Percentiles rank a stretch among this genome's conserved stretches.
Conservation (phyloP, 2,113 vertebrate species). For the Pteruthius melanotis region DNA sequence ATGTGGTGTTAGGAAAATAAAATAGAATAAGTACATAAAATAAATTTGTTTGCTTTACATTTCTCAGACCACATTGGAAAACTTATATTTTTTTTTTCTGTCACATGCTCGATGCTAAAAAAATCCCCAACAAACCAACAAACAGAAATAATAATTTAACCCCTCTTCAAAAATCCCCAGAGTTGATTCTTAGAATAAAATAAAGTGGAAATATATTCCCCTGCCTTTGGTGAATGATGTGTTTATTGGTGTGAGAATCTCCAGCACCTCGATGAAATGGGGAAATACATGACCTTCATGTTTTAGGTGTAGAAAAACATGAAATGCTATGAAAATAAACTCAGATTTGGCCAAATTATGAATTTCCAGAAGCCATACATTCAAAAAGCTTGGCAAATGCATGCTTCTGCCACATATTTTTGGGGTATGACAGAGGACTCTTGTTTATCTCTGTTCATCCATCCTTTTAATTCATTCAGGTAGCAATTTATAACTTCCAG, state of each 20-base stretch:
- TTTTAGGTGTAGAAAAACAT: neutral
- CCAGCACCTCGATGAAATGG: neutral
- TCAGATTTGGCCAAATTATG: neutral
- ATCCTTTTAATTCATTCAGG: neutral
- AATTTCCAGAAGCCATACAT: neutral
- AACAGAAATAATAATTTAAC: neutral
- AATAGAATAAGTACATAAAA: neutral
- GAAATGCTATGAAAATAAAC: neutral
- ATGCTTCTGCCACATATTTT: fast-evolving
- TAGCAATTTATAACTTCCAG: neutral
- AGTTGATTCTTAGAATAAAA: neutral
- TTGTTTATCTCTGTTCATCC: neutral
- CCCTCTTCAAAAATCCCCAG: neutral
- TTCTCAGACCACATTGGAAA: neutral
- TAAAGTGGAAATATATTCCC: neutral
- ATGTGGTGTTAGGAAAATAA: neutral
- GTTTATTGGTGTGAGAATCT: neutral
- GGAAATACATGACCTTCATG: fast-evolving
- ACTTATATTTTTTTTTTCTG: neutral
- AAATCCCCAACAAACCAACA: too few relatives aligned
- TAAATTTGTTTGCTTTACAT: neutral
- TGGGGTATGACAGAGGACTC: neutral
- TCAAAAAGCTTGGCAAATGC: neutral
- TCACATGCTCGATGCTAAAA: neutral
- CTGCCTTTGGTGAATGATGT: neutral